Base-by-base conservation (phyloP, 1,140 invertebrate species). In the Drosophila insularis region DNA sequence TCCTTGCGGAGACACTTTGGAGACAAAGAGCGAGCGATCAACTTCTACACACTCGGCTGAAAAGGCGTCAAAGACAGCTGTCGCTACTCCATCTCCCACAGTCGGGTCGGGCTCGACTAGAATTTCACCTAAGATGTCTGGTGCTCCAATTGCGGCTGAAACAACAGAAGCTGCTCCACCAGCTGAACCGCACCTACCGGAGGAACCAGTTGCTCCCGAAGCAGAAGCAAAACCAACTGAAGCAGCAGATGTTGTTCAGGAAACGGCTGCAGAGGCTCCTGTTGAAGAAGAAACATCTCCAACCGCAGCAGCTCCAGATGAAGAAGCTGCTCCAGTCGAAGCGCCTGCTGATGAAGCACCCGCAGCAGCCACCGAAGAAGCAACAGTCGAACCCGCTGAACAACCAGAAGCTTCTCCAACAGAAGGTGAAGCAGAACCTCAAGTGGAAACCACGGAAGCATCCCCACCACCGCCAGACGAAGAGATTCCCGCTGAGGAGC, bases 1-100 rank as follows among this genome's bases (percentile, higher is more conserved):
- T 66, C 82, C 81, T 1, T 85, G 81, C 40, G 62, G 78, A 78
- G 0, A 23, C 23, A 31, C 31, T 10, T 7, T 27, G 6, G 40
- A 31, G 2, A n/a, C 23, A 1, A 55, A 23, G 14, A 31, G 19
- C 35, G 50, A 21, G 0, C 27, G 60, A 19, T n/a, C 32, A 32
- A 35, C 56, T 19, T 40, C 60, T 1, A 39, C 50, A 4, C 13
- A 17, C 0, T 31, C 2, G 8, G 37, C 39, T 8, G 50, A 43
- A 0, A 31, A 50, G 11, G 40, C 46, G 2, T 59, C 27, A 0
- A 55, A 62, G 19, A 37, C 21, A 32, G 55, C 63, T 1, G n/a
- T 46, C 0, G 58, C 0, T 6, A 13, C 17, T 17, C 23, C 23
- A 0, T 7, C 19, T 3, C 21, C 35, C 17, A 40, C 37, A 2